Base-by-base conservation (phyloP, 2,888 invertebrate genomes). In the Buathra laborator region DNA sequence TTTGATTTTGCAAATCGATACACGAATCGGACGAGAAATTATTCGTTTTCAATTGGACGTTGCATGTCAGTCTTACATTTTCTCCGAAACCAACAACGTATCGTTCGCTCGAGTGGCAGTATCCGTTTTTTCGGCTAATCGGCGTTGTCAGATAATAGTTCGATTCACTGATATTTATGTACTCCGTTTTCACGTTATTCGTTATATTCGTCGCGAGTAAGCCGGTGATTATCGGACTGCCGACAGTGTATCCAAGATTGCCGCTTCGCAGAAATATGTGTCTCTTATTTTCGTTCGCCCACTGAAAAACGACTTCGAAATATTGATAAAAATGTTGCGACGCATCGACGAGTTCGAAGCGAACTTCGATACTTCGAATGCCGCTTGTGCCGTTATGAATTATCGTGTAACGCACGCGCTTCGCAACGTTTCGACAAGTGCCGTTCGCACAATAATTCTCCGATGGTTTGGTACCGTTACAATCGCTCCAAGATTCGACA, bases 201-300 rank as follows among this genome's bases (percentile, higher is more conserved):
- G 88, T 90, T 67, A 83, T 86, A 81, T 91, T 92, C 79, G 82
- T 71, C 4, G 89, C 81, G 84, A 93, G 91, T 29, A 85, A 91
- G 14, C 95, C 95, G 75, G 95, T 94, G 84, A 95, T 91, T 46
- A 98, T 94, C 0, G 97, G 97, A 87, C 95, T 95, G 7, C 96
- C 96, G 3, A 94, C 88, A 6, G 96, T 90, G 90, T 98, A 98
- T 3, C 98, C 98, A 0, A 97, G 97, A 92, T 96, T 97, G 2
- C 98, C 98, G 94, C 97, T 97, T 16, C 94, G 91, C 75, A 37
- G 48, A 19, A 66, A 64, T 59, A 71, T 87, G 86, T 76, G 9
- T 12, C 29, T 44, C 9, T 37, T 12, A 3, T 51, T 0, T 9
- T 67, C 24, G 0, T 12, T 53, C 0, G 48, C 37, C 81, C 83